phyloP scores from a whole-genome alignment of 2,113 vertebrate genomes.

The Corythornis vintsioides region DNA sequence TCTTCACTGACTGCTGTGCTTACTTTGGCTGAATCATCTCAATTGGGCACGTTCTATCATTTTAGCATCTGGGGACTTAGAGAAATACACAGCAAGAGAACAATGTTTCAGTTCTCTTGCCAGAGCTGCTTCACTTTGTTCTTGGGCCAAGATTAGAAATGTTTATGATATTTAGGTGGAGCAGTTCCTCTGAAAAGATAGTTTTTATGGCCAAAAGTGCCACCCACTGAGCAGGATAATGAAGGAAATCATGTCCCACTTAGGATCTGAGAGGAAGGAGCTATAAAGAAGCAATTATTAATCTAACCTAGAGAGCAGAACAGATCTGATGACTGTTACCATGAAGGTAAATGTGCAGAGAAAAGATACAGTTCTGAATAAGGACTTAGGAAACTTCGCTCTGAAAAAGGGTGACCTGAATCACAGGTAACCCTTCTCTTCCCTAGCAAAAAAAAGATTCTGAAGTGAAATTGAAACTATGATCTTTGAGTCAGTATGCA shows the following conservation, averaged over 20 bases:
- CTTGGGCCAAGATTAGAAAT: conserved; percentile 54
- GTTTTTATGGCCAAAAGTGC: conserved; percentile 39
- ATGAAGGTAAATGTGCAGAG: neutral
- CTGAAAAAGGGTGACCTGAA: neutral
- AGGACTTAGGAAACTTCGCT: neutral
- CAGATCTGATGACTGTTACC: neutral
- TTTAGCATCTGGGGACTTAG: conserved; percentile 64
- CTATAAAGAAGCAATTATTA: neutral
- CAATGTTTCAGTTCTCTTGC: conserved; percentile 65
- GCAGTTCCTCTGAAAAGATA: conserved; percentile 56
- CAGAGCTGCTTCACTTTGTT: conserved; percentile 67
- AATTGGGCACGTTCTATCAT: conserved; percentile 18
- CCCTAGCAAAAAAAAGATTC: neutral
- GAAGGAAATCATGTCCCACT: conserved; percentile 43
- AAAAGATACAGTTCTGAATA: neutral
- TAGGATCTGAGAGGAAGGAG: neutral
- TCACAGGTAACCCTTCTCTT: neutral
- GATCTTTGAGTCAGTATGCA: neutral
- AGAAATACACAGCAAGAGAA: conserved; percentile 56
- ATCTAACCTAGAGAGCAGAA: conserved; percentile 13
- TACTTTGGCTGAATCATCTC: conserved; percentile 63
- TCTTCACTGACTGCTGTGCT: conserved; percentile 51
- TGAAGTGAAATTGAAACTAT: neutral
- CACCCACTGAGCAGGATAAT: conserved; percentile 65
- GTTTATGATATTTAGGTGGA: conserved; percentile 66